These are phyloP conservation scores for Pedionomus torquatus DNA, from an alignment of 2,113 vertebrate genomes.

Conservation along the genomic window DNA sequence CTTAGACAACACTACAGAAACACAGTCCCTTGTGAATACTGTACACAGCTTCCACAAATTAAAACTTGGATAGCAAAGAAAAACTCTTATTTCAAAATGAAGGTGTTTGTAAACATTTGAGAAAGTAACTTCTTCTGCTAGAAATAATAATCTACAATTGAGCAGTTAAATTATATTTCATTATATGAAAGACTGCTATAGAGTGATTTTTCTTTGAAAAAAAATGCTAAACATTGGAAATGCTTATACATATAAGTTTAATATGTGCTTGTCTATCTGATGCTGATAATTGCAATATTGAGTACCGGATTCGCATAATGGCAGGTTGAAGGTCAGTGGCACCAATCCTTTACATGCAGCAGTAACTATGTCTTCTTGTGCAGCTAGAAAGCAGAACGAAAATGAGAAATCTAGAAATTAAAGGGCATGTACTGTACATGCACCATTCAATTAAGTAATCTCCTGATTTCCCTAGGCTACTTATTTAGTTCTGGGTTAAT, in stretches of 20 bases:
- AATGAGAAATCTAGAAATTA: not conserved
- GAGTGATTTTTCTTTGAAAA: not conserved
- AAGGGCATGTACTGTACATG: not conserved
- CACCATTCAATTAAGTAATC: not conserved
- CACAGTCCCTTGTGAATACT: not conserved
- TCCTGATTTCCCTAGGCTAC: not conserved
- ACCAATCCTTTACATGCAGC: not conserved
- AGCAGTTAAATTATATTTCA: not conserved
- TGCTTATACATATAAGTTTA: not conserved
- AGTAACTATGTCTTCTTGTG: not conserved
- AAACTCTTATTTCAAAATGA: not conserved
- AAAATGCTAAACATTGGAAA: not conserved
- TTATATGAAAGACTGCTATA: not conserved
- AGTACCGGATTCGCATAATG: not conserved
- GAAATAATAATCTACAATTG: not conserved
- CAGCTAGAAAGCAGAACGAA: not conserved
- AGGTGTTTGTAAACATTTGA: not conserved
- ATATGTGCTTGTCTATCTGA: not conserved
- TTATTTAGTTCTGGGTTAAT: not conserved
- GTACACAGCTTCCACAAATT: not conserved
- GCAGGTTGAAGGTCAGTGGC: not conserved
- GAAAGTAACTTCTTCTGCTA: not conserved
- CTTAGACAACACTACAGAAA: not conserved
- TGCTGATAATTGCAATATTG: not conserved
- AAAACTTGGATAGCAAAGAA: not conserved